Evolutionary conservation across 2,888 invertebrate genomes (phyloP), one percentile per base, ranked within the genome.

Genomic region (Stegana nigrithorax): DNA sequence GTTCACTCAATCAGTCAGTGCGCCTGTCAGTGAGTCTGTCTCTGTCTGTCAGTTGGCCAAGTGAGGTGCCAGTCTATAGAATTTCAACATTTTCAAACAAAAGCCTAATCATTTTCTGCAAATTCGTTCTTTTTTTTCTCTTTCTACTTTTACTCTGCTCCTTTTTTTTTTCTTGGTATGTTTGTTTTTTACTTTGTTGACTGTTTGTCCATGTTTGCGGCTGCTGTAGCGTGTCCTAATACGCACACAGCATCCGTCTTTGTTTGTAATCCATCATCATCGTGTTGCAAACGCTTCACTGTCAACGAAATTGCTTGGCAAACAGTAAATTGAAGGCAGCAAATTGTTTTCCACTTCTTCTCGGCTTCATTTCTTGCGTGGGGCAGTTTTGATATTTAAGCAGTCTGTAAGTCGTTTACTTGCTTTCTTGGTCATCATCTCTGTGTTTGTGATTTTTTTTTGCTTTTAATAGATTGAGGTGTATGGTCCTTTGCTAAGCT

Each of bases 81-180:
- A 69, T 70, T 73, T 77, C 73, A 72, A 73, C 78, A 77, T 73
- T 69, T 71, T 63, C 75, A 75, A 78, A 78, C 78, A 78, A 76
- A 76, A 69, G 73, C 75, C 73, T 76, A 78, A 76, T 78, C 75
- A 76, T 73, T 55, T 55, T 45, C 51, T 29, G 69, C 75, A 73
- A 73, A n/a, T 44, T 44, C 19, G 21, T 17, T 21, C 6, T 47
- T 47, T 47, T 23, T 2, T 23, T 36, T 36, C n/a, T 36, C 10
- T 47, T 47, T 47, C 12, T 12, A 47, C 12, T 32, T 14, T 32
- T 8, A 23, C 4, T 25, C 69, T 70, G 72, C 64, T 62, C 10
- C 17, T 4, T 6, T 19, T 19, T 45, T 21, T 47, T 26, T 26
- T 32, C 32, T 39, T 45, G n/a, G 47, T 44, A 29, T 59, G 42